Evolutionary conservation across 2,113 vertebrate species (phyloP), one percentile per base, ranked within the genome.

Genomic region (Cepphus grylle): DNA sequence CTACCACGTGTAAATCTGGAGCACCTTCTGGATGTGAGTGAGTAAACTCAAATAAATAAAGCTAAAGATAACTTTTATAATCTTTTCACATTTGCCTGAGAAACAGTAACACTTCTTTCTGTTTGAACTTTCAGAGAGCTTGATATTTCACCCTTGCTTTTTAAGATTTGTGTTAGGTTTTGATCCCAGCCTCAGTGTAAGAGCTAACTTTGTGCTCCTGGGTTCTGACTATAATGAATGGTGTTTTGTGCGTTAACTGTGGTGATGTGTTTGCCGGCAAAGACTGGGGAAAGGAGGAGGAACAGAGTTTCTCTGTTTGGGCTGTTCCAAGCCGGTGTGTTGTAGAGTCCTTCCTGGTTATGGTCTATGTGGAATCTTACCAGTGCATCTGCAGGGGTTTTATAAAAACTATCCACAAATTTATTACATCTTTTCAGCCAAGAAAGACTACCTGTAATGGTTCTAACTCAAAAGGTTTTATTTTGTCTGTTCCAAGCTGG

Each of bases 291-390:
- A 42, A 87, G 63, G 69, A 73, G 67, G 53, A 93, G 81, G 59
- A 92, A 56, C 93, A 95, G 86, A 90, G 53, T 86, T 93, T 34
- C 93, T 92, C 93, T 90, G 93, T 93, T 32, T 55, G 66, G 38
- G 42, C 65, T 79, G 40, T 40, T 82, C 79, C 74, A 59, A 29
- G 20, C 52, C 2, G 3, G 20, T 58, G 73, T 36, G 55, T 78
- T 80, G 61, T 65, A n/a, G 79, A 52, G 55, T 78, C 45, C 72
- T 38, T 74, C 71, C 82, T 80, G 88, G 79, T 90, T 93, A 63
- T 88, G 88, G 53, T 86, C 91, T 80, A 3, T 3, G 1, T 82
- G 40, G 87, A 92, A 85, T 71, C 66, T 56, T 30, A 82, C 50
- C 17, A 26, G 2, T 45, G 61, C 52, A 87, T 78, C 88, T 93